phyloP scores from a whole-genome alignment of 2,888 invertebrate genomes.

The Stenichneumon culpator region DNA sequence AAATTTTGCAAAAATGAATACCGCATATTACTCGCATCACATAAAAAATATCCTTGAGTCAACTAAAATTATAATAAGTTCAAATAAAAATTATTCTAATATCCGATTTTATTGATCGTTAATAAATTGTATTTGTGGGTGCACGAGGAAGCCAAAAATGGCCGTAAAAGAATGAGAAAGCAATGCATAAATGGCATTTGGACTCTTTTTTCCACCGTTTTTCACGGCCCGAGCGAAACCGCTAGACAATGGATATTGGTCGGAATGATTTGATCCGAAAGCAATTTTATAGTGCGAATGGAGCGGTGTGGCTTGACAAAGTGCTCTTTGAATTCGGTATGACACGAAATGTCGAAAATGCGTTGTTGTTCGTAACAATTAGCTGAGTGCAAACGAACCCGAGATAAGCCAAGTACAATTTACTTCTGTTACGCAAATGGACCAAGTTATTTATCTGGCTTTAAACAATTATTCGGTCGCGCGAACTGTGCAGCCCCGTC shows the following conservation, averaged over 20 bases:
- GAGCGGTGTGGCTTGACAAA: not conserved
- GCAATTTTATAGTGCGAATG: not conserved
- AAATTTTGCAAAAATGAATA: no score
- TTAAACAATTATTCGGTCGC: slow-evolving; percentile 46
- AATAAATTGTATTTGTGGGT: no score
- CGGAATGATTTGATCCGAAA: not conserved
- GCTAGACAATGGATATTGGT: not conserved
- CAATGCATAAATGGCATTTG: not conserved
- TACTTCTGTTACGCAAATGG: slow-evolving; percentile 16
- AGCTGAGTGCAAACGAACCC: slow-evolving; percentile 4
- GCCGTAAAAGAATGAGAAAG: not conserved
- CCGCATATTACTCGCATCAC: no score
- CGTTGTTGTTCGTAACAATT: slow-evolving; percentile 2
- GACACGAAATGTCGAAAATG: not conserved
- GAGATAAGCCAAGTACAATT: slow-evolving; percentile 13
- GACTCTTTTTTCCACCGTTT: not conserved
- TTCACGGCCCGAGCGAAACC: not conserved
- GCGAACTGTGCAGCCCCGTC: slow-evolving; percentile 19
- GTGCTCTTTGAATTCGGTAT: not conserved
- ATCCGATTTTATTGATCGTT: no score
- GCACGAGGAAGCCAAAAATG: not conserved
- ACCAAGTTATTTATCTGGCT: slow-evolving; percentile 42
- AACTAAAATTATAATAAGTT: no score
- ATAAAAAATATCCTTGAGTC: no score
- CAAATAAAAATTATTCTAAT: no score